Evolutionary conservation across 2,797 vertebrate genomes (phyloP).

Genomic region (Coregonus sp.): DNA sequence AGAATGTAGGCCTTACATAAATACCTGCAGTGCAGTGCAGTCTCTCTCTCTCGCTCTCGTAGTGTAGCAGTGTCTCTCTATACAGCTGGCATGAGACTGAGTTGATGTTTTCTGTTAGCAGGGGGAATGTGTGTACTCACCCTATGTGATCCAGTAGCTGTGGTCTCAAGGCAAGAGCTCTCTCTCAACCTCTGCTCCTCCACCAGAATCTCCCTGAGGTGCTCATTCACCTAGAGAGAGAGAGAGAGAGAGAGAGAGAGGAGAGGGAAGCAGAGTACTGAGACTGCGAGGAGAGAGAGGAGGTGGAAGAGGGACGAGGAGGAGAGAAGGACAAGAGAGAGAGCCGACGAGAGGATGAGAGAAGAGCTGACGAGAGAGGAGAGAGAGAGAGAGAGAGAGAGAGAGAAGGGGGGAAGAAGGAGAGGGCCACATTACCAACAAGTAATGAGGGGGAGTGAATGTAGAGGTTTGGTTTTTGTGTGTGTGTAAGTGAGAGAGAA

Average conservation of each 20-base stretch:
- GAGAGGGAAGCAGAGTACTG: too few relatives aligned
- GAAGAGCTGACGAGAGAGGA: too few relatives aligned
- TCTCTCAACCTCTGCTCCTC: conserved; percentile 88
- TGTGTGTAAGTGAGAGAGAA: not conserved
- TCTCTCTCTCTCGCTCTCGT: conserved; percentile 10
- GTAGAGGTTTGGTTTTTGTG: not conserved
- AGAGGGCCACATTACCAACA: not conserved
- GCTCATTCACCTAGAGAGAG: conserved; percentile 85
- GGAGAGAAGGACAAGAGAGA: too few relatives aligned
- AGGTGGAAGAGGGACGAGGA: too few relatives aligned
- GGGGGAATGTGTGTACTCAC: conserved; percentile 65
- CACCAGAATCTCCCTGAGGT: conserved; percentile 89
- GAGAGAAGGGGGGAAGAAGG: too few relatives aligned
- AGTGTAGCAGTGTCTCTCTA: conserved; percentile 37
- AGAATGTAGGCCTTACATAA: conserved; percentile 56
- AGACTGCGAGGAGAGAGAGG: too few relatives aligned
- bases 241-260: not conserved
- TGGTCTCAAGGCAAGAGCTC: conserved; percentile 73
- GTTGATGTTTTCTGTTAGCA: conserved; percentile 54
- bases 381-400: conserved; percentile 10
- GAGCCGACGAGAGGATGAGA: too few relatives aligned
- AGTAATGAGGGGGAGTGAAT: not conserved
- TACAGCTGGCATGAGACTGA: conserved; percentile 63
- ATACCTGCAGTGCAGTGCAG: conserved; percentile 44
- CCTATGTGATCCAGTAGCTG: conserved; percentile 60